Base-by-base conservation (phyloP, 2,113 vertebrate genomes). In the Axis porcinus region DNA sequence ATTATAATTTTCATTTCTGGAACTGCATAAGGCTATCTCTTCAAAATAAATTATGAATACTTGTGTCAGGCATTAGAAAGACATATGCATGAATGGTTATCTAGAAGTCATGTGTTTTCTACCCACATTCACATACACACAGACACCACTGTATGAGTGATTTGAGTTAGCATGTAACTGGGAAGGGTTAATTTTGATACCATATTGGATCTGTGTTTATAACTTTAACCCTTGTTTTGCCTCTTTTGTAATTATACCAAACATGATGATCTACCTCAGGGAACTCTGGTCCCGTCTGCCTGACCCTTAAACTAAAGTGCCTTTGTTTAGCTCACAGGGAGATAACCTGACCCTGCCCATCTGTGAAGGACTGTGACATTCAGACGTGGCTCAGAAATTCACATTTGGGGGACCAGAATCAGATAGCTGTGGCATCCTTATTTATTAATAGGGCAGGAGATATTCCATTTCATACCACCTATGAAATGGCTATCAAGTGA, bases 1-100 rank as follows among this genome's bases (percentile, higher is more conserved):
- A 92, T 36, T 76, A 19, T 92, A 86, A 78, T 50, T 97, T 94
- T 91, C 16, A 78, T 76, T 95, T 93, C 81, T 76, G 28, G 88
- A 97, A 62, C 60, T 78, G 13, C 8, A 28, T 12, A 54, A 86
- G 23, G 4, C 19, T 84, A 52, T 81, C 60, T 62, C 10, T 50
- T 92, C 74, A 79, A 64, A 88, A 5, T 78, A 83, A 88, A 94
- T 55, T 81, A 52, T n/a, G 79, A 74, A 74, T 86, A n/a, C 28
- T 67, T 81, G 21, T 30, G 64, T 86, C n/a, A 90, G 50, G 87
- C 2, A 17, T 6, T 86, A 62, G 50, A 54, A 83, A 83, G 33
- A 7, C 81, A 36, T 13, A 14, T 15, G n/a, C 16, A 50, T 21
- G 78, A 30, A 6, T 81, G 45, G 28, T 33, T 50, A 33, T 50